These are phyloP conservation scores for Andrena camellia DNA, from an alignment of 2,888 invertebrate genomes.

Conservation along the genomic window DNA sequence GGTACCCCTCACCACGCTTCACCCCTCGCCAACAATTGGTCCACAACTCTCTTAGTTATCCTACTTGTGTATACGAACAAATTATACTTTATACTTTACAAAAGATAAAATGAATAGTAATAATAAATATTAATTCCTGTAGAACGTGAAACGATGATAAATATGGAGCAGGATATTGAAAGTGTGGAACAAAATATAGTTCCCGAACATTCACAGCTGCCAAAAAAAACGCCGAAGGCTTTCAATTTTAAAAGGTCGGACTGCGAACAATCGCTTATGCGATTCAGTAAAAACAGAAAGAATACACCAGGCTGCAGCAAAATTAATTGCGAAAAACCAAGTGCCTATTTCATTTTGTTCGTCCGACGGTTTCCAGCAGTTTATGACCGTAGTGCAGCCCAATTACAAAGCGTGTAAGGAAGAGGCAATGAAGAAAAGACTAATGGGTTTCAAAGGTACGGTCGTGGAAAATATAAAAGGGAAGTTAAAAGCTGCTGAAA, in stretches of 20 bases:
- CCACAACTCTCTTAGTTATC: too few relatives aligned
- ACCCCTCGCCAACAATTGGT: too few relatives aligned
- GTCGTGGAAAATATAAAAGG: background rate
- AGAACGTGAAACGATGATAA: background rate
- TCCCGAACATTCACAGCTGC: background rate
- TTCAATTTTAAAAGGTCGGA: background rate
- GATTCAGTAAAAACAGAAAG: background rate
- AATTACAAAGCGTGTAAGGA: constrained; percentile 3
- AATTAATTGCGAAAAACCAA: background rate
- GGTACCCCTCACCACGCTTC: too few relatives aligned
- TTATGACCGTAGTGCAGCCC: background rate
- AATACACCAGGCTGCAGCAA: background rate
- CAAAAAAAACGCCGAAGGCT: background rate
- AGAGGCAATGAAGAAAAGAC: background rate
- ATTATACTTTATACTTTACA: background rate
- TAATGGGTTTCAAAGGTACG: background rate
- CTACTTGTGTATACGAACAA: too few relatives aligned
- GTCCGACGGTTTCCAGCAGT: background rate
- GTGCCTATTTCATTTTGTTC: background rate
- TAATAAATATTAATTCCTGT: background rate
- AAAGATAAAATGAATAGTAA: background rate
- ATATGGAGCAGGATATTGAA: background rate
- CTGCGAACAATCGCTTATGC: background rate
- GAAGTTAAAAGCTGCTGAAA: background rate
- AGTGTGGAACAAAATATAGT: background rate